phyloP scores from a whole-genome alignment of 1,140 invertebrate species.

The Drosophila parvula region DNA sequence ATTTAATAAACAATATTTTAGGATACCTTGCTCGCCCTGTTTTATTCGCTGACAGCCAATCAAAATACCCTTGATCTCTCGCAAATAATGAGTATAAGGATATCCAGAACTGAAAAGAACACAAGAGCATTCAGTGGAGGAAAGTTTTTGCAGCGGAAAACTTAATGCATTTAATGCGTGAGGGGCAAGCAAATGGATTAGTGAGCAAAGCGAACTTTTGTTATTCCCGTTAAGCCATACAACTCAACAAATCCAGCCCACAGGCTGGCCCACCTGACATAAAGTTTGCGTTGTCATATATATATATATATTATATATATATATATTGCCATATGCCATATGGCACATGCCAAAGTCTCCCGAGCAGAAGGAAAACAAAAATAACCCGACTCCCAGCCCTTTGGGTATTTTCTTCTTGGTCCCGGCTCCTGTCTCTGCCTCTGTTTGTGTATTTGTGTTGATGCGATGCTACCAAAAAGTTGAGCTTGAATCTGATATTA shows the following conservation, averaged over 20 bases:
- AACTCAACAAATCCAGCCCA: slow-evolving; percentile 8
- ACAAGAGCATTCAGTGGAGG: slow-evolving; percentile 9
- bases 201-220: slow-evolving; percentile 41
- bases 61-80: background rate
- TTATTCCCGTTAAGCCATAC: slow-evolving; percentile 35
- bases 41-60: background rate
- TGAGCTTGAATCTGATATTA: slow-evolving; percentile 57
- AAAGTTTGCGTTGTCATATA: slow-evolving; percentile 64
- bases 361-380: slow-evolving; percentile 57
- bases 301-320: slow-evolving; percentile 44
- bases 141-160: slow-evolving; percentile 53
- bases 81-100: background rate
- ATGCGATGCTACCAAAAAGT: slow-evolving; percentile 39
- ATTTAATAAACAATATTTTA: background rate
- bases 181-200: slow-evolving; percentile 77
- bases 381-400: slow-evolving; percentile 42
- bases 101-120: slow-evolving; percentile 23
- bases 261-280: slow-evolving; percentile 45
- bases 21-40: background rate
- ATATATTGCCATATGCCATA: slow-evolving; percentile 51
- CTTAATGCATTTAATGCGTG: slow-evolving; percentile 81
- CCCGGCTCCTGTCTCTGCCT: background rate
- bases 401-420: slow-evolving; percentile 31
- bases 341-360: slow-evolving; percentile 67
- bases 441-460: slow-evolving; percentile 32